phyloP scores from a whole-genome alignment of 2,113 vertebrate species.

The Silurus asotus region DNA sequence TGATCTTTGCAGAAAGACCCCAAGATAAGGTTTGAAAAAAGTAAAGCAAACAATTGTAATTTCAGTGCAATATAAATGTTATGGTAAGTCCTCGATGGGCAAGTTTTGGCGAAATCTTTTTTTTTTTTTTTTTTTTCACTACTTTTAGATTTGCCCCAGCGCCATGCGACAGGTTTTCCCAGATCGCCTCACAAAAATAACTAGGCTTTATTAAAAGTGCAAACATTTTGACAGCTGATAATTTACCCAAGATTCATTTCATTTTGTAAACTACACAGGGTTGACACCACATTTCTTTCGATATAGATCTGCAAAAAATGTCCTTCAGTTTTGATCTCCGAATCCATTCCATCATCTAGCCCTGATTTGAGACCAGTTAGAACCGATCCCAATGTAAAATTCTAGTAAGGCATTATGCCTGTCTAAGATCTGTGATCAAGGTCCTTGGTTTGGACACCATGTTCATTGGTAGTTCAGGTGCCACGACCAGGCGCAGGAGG shows the following conservation, averaged over 20 bases:
- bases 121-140: neutral
- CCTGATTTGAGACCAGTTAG: slow-evolving; percentile 8
- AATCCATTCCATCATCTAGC: slow-evolving; percentile 9
- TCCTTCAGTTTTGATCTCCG: slow-evolving; percentile 24
- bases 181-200: neutral
- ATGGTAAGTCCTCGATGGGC: neutral
- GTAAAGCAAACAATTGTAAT: neutral
- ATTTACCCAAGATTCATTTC: slow-evolving; percentile 13
- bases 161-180: neutral
- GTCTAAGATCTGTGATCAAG: slow-evolving; percentile 39
- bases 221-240: slow-evolving; percentile 43
- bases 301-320: slow-evolving; percentile 11
- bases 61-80: neutral
- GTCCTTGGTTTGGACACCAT: slow-evolving; percentile 32
- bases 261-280: slow-evolving; percentile 23
- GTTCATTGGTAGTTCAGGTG: slow-evolving; percentile 15
- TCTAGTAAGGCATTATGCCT: slow-evolving; percentile 24
- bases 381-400: neutral
- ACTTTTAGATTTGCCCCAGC: neutral
- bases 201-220: slow-evolving; percentile 31
- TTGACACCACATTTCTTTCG: slow-evolving; percentile 11
- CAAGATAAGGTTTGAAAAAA: neutral
- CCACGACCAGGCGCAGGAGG: slow-evolving; percentile 7
- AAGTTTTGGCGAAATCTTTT: neutral
- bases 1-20: neutral